phyloP scores from a whole-genome alignment of 2,797 vertebrate genomes.

The Hippocampus kuda region DNA sequence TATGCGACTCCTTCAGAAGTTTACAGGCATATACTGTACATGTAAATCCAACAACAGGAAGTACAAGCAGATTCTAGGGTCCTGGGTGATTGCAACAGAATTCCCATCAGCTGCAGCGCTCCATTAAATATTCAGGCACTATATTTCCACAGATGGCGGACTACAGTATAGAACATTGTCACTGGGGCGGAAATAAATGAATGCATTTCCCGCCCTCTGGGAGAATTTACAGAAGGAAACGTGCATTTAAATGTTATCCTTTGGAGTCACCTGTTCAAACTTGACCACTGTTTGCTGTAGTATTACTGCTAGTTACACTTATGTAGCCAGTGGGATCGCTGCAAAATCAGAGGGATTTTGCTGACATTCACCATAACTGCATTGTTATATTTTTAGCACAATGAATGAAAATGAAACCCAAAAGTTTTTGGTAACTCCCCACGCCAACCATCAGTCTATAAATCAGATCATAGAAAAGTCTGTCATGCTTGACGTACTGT shows the following conservation, averaged over 20 bases:
- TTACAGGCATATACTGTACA: constrained; percentile 14
- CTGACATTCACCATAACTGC: neutral
- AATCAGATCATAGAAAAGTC: constrained; percentile 5
- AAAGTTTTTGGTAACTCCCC: neutral
- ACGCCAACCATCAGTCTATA: constrained; percentile 2
- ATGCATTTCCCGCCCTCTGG: constrained; percentile 26
- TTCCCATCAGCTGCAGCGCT: constrained; percentile 42
- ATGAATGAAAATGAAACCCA: neutral
- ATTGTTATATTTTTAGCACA: constrained; percentile 11
- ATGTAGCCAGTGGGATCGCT: neutral
- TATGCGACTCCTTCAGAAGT: constrained; percentile 11
- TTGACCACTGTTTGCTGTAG: neutral
- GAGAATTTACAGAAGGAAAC: constrained; percentile 18
- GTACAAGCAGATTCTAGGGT: constrained; percentile 37
- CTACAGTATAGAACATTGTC: constrained; percentile 23
- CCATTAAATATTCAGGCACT: constrained; percentile 56
- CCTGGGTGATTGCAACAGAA: constrained; percentile 49
- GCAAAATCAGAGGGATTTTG: neutral
- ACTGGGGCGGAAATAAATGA: constrained; percentile 19
- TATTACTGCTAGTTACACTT: neutral
- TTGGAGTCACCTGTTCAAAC: neutral
- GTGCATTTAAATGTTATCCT: neutral
- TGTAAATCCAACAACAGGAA: constrained; percentile 31
- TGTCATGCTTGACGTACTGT: constrained; percentile 5
- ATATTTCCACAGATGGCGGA: constrained; percentile 45